Evolutionary conservation across 1,140 invertebrate species (phyloP).

Genomic region (Archivesica marissinica): DNA sequence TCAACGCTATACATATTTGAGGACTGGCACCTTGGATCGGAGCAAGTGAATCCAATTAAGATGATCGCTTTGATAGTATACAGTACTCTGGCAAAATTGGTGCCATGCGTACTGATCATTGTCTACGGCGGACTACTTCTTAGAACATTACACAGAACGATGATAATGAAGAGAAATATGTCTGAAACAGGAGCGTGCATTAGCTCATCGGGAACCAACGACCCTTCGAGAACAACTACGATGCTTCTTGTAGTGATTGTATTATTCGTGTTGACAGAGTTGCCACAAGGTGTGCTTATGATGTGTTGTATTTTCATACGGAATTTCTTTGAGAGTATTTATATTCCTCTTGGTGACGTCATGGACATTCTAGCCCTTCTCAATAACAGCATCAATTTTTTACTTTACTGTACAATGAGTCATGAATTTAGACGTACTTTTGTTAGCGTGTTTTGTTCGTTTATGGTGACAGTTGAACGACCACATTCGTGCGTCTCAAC

Average conservation of each 20-base stretch:
- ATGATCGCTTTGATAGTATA: slow-evolving; percentile 78
- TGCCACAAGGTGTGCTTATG: slow-evolving; percentile 87
- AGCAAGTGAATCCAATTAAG: slow-evolving; percentile 64
- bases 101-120: slow-evolving; percentile 84
- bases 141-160: slow-evolving; percentile 77
- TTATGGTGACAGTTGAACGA: too few species aligned
- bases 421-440: slow-evolving; percentile 95
- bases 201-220: slow-evolving; percentile 27
- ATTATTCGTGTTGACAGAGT: slow-evolving; percentile 93
- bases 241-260: slow-evolving; percentile 95
- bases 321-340: slow-evolving; percentile 78
- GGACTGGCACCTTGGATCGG: slow-evolving; percentile 65
- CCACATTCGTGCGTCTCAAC: too few species aligned
- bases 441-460: slow-evolving; percentile 88
- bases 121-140: slow-evolving; percentile 84
- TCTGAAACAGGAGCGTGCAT: slow-evolving; percentile 61
- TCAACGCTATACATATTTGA: slow-evolving; percentile 63
- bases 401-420: slow-evolving; percentile 97
- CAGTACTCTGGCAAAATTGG: slow-evolving; percentile 80
- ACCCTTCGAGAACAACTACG: slow-evolving; percentile 94
- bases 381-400: slow-evolving; percentile 96
- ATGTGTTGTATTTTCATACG: slow-evolving; percentile 77
- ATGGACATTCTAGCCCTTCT: slow-evolving; percentile 96
- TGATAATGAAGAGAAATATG: slow-evolving; percentile 68
- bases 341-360: slow-evolving; percentile 89